phyloP scores from a whole-genome alignment of 2,888 invertebrate species.

The Chrysomela aeneicollis region DNA sequence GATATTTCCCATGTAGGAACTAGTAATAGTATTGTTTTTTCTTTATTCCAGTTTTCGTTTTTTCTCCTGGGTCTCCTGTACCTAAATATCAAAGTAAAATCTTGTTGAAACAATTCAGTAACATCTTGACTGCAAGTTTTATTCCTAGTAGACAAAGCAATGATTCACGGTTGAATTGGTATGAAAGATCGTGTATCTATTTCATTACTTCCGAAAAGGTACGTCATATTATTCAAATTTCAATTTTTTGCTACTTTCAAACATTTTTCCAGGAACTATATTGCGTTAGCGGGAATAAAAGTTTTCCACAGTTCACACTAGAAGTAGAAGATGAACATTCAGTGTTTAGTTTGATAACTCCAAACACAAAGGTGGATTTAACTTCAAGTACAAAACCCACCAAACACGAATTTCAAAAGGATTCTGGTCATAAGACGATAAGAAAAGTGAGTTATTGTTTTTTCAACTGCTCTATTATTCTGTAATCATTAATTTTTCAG shows the following conservation, averaged over 20 bases:
- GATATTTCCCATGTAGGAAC: neutral
- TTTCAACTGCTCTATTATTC: constrained; percentile 1
- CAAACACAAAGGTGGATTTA: constrained; percentile 41
- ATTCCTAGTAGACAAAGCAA: constrained; percentile 65
- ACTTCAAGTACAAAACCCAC: constrained; percentile 26
- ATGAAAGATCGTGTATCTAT: constrained; percentile 68
- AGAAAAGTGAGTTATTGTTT: constrained; percentile 46
- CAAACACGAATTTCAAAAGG: constrained; percentile 49
- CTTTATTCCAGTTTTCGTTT: constrained; percentile 68
- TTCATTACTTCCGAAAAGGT: constrained; percentile 70
- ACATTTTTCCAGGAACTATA: constrained; percentile 52
- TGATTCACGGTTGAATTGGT: constrained; percentile 65
- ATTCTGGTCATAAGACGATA: constrained; percentile 46
- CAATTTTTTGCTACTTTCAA: constrained; percentile 8
- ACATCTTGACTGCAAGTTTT: constrained; percentile 65
- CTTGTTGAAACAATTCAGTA: constrained; percentile 60
- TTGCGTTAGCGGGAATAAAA: constrained; percentile 49
- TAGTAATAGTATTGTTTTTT: neutral
- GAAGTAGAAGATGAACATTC: constrained; percentile 36
- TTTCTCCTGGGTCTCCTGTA: constrained; percentile 66
- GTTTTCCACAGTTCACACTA: constrained; percentile 36
- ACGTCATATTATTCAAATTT: constrained; percentile 37
- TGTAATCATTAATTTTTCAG: constrained; percentile 44
- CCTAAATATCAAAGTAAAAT: constrained; percentile 64
- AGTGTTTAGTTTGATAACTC: constrained; percentile 49